Evolutionary conservation across 2,797 vertebrate genomes (phyloP).

Genomic region (Sebastes oblongus): DNA sequence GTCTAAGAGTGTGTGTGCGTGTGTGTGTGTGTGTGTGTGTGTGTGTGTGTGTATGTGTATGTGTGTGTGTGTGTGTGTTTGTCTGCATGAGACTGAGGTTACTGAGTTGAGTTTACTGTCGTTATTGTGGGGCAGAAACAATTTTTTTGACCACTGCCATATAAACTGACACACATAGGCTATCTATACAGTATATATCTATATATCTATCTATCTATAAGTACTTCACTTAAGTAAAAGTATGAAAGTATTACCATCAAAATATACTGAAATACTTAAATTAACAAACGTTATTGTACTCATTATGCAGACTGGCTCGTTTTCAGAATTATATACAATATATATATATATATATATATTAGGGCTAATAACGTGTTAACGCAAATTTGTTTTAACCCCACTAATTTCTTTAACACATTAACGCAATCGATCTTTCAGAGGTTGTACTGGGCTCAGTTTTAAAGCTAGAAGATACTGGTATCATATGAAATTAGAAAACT

Average conservation of each 20-base stretch:
- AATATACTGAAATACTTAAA: too few species aligned
- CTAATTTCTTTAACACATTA: too few species aligned
- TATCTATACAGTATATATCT: too few species aligned
- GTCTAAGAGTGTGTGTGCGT: not conserved
- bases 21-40: not conserved
- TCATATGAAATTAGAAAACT: too few species aligned
- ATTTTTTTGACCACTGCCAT: too few species aligned
- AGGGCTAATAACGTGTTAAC: too few species aligned
- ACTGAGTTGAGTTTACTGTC: constrained; percentile 16
- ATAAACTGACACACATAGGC: not conserved
- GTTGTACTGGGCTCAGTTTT: too few species aligned
- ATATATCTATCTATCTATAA: not conserved
- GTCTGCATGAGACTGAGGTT: constrained; percentile 15
- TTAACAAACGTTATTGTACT: not conserved
- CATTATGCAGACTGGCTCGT: not conserved
- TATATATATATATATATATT: too few species aligned
- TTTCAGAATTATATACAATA: not conserved
- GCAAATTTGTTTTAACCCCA: too few species aligned
- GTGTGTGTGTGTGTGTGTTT: not conserved
- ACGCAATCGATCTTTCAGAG: too few species aligned
- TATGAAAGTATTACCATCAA: too few species aligned
- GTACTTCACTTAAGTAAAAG: not conserved
- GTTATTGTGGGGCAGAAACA: constrained; percentile 1
- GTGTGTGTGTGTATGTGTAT: not conserved
- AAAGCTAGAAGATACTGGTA: too few species aligned